Conservation (phyloP, 2,797 vertebrate genomes). For the Phalloptychus januarius region DNA sequence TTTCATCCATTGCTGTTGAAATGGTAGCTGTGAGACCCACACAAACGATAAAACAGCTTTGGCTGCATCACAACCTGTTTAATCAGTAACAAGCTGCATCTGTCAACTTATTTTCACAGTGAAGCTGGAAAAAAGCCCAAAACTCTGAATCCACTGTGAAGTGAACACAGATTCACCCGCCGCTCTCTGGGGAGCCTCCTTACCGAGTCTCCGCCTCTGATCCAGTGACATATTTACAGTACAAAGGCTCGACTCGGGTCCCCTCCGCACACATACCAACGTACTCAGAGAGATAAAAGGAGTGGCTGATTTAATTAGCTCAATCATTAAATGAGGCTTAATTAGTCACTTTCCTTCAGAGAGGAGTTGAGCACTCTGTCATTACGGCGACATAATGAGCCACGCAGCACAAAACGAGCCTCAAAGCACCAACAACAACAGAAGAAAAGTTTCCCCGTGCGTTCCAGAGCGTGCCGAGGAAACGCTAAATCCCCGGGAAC, state of each 20-base stretch:
- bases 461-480: constrained; percentile 21
- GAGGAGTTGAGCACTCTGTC: constrained; percentile 75
- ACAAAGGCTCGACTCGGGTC: constrained; percentile 70
- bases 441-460: constrained; percentile 58
- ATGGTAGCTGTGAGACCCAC: neutral
- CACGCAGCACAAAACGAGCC: constrained; percentile 58
- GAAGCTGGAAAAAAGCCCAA: constrained; percentile 4
- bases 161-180: constrained; percentile 34
- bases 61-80: neutral
- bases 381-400: constrained; percentile 77
- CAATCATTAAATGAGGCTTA: constrained; percentile 81
- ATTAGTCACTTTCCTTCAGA: constrained; percentile 80
- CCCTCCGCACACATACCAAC: constrained; percentile 60
- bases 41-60: neutral
- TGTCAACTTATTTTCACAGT: neutral
- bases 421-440: constrained; percentile 53
- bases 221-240: constrained; percentile 74
- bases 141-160: constrained; percentile 18
- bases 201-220: constrained; percentile 28
- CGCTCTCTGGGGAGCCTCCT: constrained; percentile 35
- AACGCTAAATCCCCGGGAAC: constrained; percentile 35
- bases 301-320: constrained; percentile 80
- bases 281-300: constrained; percentile 59
- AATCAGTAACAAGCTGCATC: neutral
- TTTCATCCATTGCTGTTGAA: neutral